These are phyloP conservation scores for Macroglossus sobrinus DNA, from an alignment of 2,113 vertebrate genomes.

Conservation along the genomic window DNA sequence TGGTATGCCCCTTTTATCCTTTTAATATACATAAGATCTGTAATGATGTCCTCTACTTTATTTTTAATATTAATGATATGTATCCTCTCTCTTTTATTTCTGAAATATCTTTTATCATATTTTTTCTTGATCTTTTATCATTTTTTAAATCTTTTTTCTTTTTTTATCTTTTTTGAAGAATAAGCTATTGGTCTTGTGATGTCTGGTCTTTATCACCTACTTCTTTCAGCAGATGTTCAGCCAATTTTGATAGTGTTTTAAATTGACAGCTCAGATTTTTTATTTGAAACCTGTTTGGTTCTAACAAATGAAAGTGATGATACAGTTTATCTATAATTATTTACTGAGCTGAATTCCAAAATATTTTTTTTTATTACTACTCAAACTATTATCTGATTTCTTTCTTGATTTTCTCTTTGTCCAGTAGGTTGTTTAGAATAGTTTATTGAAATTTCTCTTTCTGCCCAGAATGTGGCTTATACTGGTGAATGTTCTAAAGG, in stretches of 20 bases:
- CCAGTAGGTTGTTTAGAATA: not conserved
- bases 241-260: not conserved
- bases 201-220: not conserved
- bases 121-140: not conserved
- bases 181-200: not conserved
- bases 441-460: not conserved
- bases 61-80: not conserved
- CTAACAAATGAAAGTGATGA: not conserved
- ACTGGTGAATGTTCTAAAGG: not conserved
- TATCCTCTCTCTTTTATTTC: not conserved
- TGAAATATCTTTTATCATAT: not conserved
- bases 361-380: not conserved
- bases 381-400: not conserved
- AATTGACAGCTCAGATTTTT: not conserved
- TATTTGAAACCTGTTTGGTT: not conserved
- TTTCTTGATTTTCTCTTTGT: not conserved
- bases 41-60: not conserved
- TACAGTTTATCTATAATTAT: not conserved
- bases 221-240: not conserved
- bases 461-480: not conserved
- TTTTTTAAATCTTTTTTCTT: not conserved
- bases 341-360: not conserved
- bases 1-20: not conserved
- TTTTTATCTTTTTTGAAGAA: not conserved
- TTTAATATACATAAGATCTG: not conserved